These are phyloP conservation scores for Lathamus discolor DNA, from an alignment of 2,113 vertebrate species.

Conservation along the genomic window DNA sequence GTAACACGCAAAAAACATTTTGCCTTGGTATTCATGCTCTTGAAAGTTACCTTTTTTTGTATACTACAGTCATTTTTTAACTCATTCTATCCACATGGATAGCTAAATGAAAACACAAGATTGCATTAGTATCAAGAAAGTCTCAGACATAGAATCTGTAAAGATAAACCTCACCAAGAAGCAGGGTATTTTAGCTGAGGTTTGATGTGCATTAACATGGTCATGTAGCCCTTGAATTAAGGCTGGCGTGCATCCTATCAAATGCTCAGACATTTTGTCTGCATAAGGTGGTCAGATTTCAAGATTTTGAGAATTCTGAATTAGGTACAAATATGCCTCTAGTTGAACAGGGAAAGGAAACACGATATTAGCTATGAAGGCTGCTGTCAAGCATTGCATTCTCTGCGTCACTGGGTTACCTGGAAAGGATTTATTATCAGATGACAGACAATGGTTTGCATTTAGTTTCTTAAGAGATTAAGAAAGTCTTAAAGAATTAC, in stretches of 20 bases:
- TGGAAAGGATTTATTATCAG: background rate
- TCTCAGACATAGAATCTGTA: background rate
- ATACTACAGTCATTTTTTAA: background rate
- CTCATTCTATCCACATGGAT: background rate
- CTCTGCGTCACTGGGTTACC: background rate
- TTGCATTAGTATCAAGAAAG: background rate
- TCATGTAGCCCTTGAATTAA: background rate
- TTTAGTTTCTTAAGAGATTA: constrained; percentile 36
- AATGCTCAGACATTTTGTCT: background rate
- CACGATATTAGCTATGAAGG: background rate
- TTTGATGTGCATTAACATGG: background rate
- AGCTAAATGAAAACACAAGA: background rate
- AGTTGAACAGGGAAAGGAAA: background rate
- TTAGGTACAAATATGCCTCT: background rate
- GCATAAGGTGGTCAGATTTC: background rate
- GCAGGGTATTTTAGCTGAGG: background rate
- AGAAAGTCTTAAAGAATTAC: constrained; percentile 6
- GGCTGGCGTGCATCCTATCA: background rate
- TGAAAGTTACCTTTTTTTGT: background rate
- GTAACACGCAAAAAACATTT: background rate
- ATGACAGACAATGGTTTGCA: constrained; percentile 20
- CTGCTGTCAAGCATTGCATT: background rate
- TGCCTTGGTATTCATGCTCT: background rate
- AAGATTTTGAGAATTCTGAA: background rate
- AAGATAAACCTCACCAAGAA: background rate